phyloP scores from a whole-genome alignment of 2,113 vertebrate species.

The Eclectus roratus region DNA sequence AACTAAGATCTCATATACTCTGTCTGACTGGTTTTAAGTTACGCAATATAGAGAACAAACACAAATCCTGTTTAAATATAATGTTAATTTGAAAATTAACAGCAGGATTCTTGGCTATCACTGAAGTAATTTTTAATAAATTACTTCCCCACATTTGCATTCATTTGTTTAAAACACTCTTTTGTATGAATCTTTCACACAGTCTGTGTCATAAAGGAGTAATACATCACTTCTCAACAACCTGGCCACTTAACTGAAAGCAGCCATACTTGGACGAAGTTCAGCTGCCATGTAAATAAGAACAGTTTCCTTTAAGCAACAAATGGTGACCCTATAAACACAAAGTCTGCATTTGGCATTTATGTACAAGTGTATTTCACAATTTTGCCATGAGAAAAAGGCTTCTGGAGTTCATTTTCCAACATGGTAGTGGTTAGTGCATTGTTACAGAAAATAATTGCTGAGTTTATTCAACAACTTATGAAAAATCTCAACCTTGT shows the following conservation, averaged over 20 bases:
- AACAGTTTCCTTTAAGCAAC: neutral
- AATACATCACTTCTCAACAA: neutral
- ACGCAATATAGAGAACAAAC: neutral
- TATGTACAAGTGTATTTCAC: neutral
- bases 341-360: neutral
- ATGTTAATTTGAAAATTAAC: neutral
- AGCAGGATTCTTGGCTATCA: neutral
- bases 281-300: neutral
- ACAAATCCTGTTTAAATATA: neutral
- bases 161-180: neutral
- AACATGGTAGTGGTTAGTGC: neutral
- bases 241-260: neutral
- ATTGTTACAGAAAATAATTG: neutral
- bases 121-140: neutral
- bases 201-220: neutral
- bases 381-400: neutral
- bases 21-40: neutral
- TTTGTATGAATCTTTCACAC: neutral
- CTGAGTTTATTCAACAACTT: neutral
- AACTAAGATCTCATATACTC: neutral
- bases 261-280: neutral
- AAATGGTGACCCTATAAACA: neutral
- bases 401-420: neutral
- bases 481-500: neutral
- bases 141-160: neutral